Percentiles rank a stretch among this genome's conserved stretches.
phyloP scores from a whole-genome alignment of 2,797 vertebrate genomes.

The Neomorphus geoffroyi region DNA sequence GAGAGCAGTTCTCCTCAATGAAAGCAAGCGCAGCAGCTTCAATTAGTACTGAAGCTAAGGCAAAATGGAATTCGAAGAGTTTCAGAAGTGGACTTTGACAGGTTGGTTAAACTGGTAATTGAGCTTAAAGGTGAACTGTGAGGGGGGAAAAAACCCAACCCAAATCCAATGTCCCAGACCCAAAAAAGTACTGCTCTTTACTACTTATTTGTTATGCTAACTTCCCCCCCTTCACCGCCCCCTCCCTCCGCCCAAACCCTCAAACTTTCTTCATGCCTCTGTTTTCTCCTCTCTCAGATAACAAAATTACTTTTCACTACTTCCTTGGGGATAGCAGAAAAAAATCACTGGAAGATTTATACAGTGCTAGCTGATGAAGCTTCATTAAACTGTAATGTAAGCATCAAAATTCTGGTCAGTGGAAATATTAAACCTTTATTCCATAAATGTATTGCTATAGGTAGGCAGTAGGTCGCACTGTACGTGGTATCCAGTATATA shows the following conservation, averaged over 20 bases:
- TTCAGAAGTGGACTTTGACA: slow-evolving; percentile 19
- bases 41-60: neutral
- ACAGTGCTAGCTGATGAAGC: neutral
- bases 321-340: neutral
- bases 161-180: too few relatives aligned
- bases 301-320: neutral
- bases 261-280: neutral
- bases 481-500: neutral
- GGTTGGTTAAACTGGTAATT: slow-evolving; percentile 11
- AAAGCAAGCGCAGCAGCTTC: neutral
- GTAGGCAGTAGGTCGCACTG: neutral
- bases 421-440: slow-evolving; percentile 3
- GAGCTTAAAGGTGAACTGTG: neutral
- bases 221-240: too few relatives aligned
- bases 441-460: neutral
- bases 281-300: neutral
- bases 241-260: too few relatives aligned
- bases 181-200: neutral
- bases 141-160: neutral
- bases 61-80: slow-evolving; percentile 14
- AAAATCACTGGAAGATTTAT: neutral
- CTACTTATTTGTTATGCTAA: neutral
- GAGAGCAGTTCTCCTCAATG: neutral
- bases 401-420: slow-evolving; percentile 22
- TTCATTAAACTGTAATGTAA: neutral